Percentiles rank a stretch among this genome's conserved stretches.
phyloP scores from a whole-genome alignment of 2,797 vertebrate genomes.

The Enteromius trimaculatus region DNA sequence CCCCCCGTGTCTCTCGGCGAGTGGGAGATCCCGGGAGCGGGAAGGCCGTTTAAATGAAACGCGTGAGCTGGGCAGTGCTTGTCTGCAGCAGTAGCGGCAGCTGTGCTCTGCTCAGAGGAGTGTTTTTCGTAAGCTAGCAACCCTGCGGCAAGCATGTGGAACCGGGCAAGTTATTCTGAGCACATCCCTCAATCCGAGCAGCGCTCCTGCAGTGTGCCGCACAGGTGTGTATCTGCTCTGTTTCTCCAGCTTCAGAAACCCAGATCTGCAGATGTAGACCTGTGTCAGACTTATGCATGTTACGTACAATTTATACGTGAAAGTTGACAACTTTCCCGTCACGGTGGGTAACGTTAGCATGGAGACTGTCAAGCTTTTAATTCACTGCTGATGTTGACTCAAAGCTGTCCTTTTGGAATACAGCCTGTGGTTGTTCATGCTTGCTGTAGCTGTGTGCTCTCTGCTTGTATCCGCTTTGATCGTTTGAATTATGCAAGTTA shows the following conservation, averaged over 20 bases:
- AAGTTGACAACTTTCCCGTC: background rate
- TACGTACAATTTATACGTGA: background rate
- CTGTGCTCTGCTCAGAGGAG: slow-evolving; percentile 52
- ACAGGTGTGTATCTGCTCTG: slow-evolving; percentile 76
- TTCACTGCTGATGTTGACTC: slow-evolving; percentile 30
- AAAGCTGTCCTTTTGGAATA: background rate
- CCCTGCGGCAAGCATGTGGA: slow-evolving; percentile 79
- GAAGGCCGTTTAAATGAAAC: slow-evolving; percentile 63
- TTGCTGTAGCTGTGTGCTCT: slow-evolving; percentile 1
- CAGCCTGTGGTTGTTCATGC: slow-evolving; percentile 32
- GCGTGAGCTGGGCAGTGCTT: slow-evolving; percentile 51
- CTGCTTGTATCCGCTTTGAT: slow-evolving; percentile 22
- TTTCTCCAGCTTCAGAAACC: background rate
- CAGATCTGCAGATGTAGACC: slow-evolving; percentile 22
- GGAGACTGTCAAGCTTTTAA: slow-evolving; percentile 1
- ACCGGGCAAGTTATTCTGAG: slow-evolving; percentile 75
- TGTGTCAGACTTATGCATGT: slow-evolving; percentile 3
- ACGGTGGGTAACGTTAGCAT: background rate
- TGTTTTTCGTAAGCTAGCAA: slow-evolving; percentile 58
- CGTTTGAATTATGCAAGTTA: slow-evolving; percentile 11
- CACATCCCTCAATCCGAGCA: slow-evolving; percentile 68
- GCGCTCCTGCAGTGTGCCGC: slow-evolving; percentile 68
- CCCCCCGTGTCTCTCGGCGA: slow-evolving; percentile 15
- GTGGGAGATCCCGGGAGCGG: slow-evolving; percentile 59
- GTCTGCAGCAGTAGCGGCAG: slow-evolving; percentile 53